Evolutionary conservation across 2,797 vertebrate genomes (phyloP).

Genomic region (Cirrhinus mrigala): DNA sequence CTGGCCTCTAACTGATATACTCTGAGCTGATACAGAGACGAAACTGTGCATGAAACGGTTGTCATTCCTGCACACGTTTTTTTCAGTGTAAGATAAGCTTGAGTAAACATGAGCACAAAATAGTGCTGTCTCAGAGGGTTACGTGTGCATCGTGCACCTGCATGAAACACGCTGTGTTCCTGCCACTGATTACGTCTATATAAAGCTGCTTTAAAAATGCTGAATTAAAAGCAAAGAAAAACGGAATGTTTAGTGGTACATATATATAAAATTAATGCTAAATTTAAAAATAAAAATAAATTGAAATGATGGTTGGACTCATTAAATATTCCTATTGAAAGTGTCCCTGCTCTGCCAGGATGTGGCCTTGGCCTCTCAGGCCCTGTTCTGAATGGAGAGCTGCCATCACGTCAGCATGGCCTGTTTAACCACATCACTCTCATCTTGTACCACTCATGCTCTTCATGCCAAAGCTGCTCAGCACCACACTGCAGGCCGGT

Average conservation of each 20-base stretch:
- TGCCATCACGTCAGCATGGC: constrained; percentile 56
- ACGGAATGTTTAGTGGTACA: not conserved
- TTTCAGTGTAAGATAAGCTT: constrained; percentile 61
- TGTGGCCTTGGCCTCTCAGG: constrained; percentile 42
- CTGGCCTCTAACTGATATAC: constrained; percentile 76
- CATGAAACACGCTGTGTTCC: not conserved
- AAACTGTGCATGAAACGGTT: constrained; percentile 60
- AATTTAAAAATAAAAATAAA: not conserved
- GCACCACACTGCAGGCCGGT: constrained; percentile 12
- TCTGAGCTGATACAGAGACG: constrained; percentile 54
- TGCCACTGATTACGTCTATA: constrained; percentile 9
- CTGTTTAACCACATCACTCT: constrained; percentile 56
- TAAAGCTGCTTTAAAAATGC: not conserved
- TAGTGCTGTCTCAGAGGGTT: constrained; percentile 37
- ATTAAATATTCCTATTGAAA: constrained; percentile 57
- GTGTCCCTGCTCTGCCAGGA: constrained; percentile 35
- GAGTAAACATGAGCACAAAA: constrained; percentile 65
- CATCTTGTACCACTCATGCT: constrained; percentile 20
- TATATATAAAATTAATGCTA: not conserved
- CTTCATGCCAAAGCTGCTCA: constrained; percentile 32
- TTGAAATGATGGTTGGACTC: constrained; percentile 8
- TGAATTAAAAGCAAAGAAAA: not conserved
- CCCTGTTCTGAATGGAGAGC: constrained; percentile 57
- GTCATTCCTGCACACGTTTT: constrained; percentile 63
- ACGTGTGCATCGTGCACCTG: not conserved